A percentile compares a stretch with the other conserved stretches of the same genome.
Evolutionary conservation across 2,888 invertebrate genomes (phyloP).

Genomic region (Emmelina monodactyla): DNA sequence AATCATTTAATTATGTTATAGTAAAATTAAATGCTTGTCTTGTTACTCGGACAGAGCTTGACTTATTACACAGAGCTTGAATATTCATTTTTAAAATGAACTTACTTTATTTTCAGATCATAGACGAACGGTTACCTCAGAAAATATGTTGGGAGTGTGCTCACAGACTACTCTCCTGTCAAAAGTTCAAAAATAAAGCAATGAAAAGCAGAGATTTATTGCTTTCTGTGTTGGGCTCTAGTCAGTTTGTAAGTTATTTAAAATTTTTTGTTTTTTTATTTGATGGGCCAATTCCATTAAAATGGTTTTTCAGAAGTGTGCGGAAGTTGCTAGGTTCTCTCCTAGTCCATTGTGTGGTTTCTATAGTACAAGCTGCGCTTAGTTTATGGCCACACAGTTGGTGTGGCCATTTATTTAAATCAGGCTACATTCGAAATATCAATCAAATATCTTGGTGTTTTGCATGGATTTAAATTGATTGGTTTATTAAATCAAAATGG

Average conservation of each 20-base stretch:
- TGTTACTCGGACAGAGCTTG: not conserved
- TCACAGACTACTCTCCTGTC: constrained; percentile 24
- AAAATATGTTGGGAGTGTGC: constrained; percentile 38
- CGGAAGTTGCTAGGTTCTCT: too few species aligned
- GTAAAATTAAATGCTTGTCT: not conserved
- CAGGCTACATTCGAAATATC: too few species aligned
- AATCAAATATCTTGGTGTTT: too few species aligned
- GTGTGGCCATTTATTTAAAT: too few species aligned
- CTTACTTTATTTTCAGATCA: constrained; percentile 19
- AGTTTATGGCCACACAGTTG: too few species aligned
- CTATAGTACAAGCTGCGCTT: too few species aligned
- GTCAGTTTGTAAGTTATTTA: not conserved
- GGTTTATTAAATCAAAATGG: too few species aligned
- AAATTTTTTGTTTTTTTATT: too few species aligned
- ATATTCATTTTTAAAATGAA: not conserved
- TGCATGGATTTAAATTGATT: too few species aligned
- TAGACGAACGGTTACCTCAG: constrained; percentile 31
- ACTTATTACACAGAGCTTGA: not conserved
- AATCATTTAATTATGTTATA: not conserved
- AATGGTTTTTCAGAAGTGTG: too few species aligned
- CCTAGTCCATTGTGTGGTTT: too few species aligned
- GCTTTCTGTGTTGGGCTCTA: not conserved
- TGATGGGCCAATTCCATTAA: too few species aligned
- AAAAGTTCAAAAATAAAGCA: constrained; percentile 22
- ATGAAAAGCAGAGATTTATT: not conserved